Evolutionary conservation across 2,113 vertebrate genomes (phyloP), one percentile per base, ranked within the genome.

Genomic region (Poeciliopsis occidentalis): DNA sequence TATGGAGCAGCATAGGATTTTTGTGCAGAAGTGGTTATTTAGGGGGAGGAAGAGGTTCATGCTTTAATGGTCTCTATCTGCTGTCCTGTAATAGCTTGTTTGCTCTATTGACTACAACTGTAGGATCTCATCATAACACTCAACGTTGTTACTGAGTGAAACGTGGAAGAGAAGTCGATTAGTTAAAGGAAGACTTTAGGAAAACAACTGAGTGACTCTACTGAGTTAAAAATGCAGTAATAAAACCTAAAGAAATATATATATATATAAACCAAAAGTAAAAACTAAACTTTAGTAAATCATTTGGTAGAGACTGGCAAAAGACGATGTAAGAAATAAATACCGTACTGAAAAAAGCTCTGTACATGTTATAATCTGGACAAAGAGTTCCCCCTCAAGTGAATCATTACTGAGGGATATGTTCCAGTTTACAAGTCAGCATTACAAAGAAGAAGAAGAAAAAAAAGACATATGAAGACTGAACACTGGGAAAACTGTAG

Each of bases 71-170:
- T 68, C 80, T 88, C 87, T 85, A 90, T 93, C 92, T 93, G 89
- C 87, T 87, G 89, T 89, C 88, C 88, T 90, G 89, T 92, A 92
- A 93, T 90, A 92, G 90, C 86, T 91, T 87, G 86, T 87, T 77
- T 41, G 91, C 88, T 93, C 83, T 86, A 91, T 88, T 92, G 90
- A 86, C 73, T 64, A 81, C 85, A 73, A 84, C 90, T 83, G 90
- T 91, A 84, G 86, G 75, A 71, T 65, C 83, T 81, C 83, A 78
- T 79, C 73, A 82, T 79, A 87, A 91, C 83, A 87, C 83, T 88
- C 84, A 85, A 83, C 67, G 78, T 76, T 27, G 64, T 67, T 19
- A 44, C 64, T 39, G 39, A 15, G 39, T 8, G n/a, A 44, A 7
- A 67, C 27, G 26, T 67, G 30, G 30, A 82, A 57, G 63, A 67